These are phyloP conservation scores for Temnothorax rugatulus DNA, from an alignment of 2,888 invertebrate genomes.

Conservation along the genomic window DNA sequence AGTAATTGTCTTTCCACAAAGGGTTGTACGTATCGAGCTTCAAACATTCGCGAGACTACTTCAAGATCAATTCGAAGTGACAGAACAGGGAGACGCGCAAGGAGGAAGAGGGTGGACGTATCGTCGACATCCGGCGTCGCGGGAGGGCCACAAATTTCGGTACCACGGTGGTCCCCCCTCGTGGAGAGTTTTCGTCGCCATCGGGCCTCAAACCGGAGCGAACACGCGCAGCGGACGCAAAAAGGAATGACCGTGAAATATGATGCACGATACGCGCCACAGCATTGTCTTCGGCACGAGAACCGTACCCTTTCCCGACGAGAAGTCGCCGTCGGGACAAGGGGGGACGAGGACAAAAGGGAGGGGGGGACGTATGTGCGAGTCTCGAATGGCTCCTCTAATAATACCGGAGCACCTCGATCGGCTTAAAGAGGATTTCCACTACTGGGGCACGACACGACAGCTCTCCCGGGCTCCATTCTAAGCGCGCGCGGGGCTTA, in stretches of 20 bases:
- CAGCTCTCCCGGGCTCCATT: constrained; percentile 4
- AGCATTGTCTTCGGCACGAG: constrained; percentile 79
- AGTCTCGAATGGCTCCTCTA: constrained; percentile 80
- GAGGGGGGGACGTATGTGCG: constrained; percentile 72
- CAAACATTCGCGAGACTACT: background rate
- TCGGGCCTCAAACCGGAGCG: constrained; percentile 54
- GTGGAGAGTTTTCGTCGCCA: constrained; percentile 71
- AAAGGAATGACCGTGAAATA: constrained; percentile 81
- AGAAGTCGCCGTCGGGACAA: constrained; percentile 77
- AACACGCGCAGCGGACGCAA: constrained; percentile 65
- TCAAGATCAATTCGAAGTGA: background rate
- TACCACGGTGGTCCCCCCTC: constrained; percentile 73
- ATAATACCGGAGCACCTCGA: constrained; percentile 79
- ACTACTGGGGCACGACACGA: constrained; percentile 37
- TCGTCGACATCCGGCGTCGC: constrained; percentile 58
- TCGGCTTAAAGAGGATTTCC: constrained; percentile 56
- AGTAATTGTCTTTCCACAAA: background rate
- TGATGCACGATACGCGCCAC: constrained; percentile 80
- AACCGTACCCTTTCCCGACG: constrained; percentile 40
- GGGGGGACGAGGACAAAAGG: constrained; percentile 67
- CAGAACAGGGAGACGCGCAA: background rate
- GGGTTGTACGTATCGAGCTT: background rate
- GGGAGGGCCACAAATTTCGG: constrained; percentile 71
- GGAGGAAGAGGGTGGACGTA: background rate
- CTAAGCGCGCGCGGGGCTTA: constrained; percentile 12